A percentile compares a stretch with the other conserved stretches of the same genome.
Evolutionary conservation across 2,113 vertebrate genomes (phyloP).

Genomic region (Tapirus terrestris): DNA sequence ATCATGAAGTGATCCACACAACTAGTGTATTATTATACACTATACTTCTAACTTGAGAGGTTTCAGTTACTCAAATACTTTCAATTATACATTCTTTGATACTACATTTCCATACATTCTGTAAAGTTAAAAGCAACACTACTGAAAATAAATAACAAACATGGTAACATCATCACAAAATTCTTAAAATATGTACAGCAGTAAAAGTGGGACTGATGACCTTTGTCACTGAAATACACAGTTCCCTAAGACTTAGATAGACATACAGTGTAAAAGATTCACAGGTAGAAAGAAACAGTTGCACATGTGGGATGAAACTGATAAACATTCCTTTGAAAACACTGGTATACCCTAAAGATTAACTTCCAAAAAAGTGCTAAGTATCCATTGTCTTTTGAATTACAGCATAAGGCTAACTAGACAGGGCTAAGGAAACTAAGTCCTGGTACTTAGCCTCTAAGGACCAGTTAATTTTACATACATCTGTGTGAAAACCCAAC

Average conservation of each 20-base stretch:
- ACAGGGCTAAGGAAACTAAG: background rate
- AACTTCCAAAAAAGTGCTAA: background rate
- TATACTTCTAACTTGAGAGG: background rate
- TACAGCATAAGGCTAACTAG: background rate
- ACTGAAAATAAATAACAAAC: slow-evolving; percentile 35
- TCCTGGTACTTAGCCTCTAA: background rate
- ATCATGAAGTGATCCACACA: background rate
- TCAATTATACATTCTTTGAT: slow-evolving; percentile 18
- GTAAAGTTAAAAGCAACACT: background rate
- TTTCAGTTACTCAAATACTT: slow-evolving; percentile 38
- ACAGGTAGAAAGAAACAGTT: background rate
- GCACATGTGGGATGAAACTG: background rate
- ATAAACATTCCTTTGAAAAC: background rate
- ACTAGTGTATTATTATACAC: background rate
- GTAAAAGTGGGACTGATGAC: background rate
- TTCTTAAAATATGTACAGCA: background rate
- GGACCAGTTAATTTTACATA: background rate
- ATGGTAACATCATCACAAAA: slow-evolving; percentile 17
- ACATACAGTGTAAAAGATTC: background rate
- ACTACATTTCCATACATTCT: background rate
- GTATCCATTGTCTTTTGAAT: background rate
- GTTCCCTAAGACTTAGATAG: background rate
- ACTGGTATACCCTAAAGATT: background rate
- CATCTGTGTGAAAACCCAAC: slow-evolving; percentile 22
- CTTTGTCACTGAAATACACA: background rate